phyloP scores from a whole-genome alignment of 2,888 invertebrate genomes.

The Ochlodes sylvanus region DNA sequence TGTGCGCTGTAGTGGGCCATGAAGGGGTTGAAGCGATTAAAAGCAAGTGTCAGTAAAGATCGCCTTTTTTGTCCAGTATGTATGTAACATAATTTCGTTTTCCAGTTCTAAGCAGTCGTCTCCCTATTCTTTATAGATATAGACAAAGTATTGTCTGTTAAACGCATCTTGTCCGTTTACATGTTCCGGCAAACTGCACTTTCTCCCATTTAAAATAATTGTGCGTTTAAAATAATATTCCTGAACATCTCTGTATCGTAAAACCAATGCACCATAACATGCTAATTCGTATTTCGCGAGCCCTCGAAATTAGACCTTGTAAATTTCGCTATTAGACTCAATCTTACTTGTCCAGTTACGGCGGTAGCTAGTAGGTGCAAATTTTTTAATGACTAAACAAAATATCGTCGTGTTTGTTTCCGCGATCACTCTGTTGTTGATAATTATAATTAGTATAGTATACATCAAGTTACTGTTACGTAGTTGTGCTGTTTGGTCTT shows the following conservation, averaged over 20 bases:
- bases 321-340: neutral
- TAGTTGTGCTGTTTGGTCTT: neutral
- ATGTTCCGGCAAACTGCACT: constrained; percentile 30
- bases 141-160: neutral
- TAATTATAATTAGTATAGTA: neutral
- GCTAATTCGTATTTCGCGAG: neutral
- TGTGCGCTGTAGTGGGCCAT: no score
- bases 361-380: neutral
- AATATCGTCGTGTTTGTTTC: constrained; percentile 2
- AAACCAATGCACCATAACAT: constrained; percentile 26
- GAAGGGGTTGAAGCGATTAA: no score
- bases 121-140: no score
- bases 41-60: no score
- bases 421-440: neutral
- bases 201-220: constrained; percentile 40
- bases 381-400: constrained; percentile 5
- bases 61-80: no score
- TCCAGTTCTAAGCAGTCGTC: no score
- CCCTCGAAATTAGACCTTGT: neutral
- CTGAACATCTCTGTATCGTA: constrained; percentile 31
- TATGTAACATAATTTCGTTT: no score
- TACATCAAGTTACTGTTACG: constrained; percentile 1
- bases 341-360: neutral
- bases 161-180: constrained; percentile 1
- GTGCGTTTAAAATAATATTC: constrained; percentile 38